These are phyloP conservation scores for Hyposoter didymator DNA, from an alignment of 2,888 invertebrate genomes.

Conservation along the genomic window DNA sequence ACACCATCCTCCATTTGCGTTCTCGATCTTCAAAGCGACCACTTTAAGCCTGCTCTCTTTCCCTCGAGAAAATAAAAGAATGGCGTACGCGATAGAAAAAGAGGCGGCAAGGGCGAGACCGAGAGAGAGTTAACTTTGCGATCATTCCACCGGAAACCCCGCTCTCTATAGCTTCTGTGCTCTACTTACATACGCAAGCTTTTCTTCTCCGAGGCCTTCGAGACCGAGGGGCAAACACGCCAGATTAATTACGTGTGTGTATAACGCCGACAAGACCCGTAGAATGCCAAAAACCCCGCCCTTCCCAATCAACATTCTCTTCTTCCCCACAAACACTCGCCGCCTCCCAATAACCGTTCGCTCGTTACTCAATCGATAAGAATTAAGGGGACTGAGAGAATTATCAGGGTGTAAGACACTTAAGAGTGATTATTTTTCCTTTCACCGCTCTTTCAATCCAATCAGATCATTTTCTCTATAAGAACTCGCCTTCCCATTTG, in stretches of 20 bases:
- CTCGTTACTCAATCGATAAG: slow-evolving; percentile 49
- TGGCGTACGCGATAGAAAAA: not conserved
- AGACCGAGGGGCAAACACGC: slow-evolving; percentile 73
- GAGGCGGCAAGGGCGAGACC: not conserved
- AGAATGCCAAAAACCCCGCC: slow-evolving; percentile 36
- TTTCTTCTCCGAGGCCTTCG: slow-evolving; percentile 42
- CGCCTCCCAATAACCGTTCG: slow-evolving; percentile 35
- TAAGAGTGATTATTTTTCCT: slow-evolving; percentile 75
- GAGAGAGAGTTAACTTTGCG: slow-evolving; percentile 20
- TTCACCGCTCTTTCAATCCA: slow-evolving; percentile 3
- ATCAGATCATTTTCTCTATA: not conserved
- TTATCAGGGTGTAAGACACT: slow-evolving; percentile 62
- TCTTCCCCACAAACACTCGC: not conserved
- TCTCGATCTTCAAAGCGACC: slow-evolving; percentile 48
- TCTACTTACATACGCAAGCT: slow-evolving; percentile 47
- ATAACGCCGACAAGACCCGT: slow-evolving; percentile 62
- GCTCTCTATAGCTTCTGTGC: slow-evolving; percentile 6
- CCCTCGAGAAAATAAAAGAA: slow-evolving; percentile 17
- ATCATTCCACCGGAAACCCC: slow-evolving; percentile 56
- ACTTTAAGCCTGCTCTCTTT: slow-evolving; percentile 34
- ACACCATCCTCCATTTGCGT: slow-evolving; percentile 42
- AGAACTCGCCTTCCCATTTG: not conserved
- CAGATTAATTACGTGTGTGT: slow-evolving; percentile 78
- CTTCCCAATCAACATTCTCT: slow-evolving; percentile 40
- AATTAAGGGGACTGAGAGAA: slow-evolving; percentile 26